Base-by-base conservation (phyloP, 2,888 invertebrate genomes). In the Drosophila nr. fundita region DNA sequence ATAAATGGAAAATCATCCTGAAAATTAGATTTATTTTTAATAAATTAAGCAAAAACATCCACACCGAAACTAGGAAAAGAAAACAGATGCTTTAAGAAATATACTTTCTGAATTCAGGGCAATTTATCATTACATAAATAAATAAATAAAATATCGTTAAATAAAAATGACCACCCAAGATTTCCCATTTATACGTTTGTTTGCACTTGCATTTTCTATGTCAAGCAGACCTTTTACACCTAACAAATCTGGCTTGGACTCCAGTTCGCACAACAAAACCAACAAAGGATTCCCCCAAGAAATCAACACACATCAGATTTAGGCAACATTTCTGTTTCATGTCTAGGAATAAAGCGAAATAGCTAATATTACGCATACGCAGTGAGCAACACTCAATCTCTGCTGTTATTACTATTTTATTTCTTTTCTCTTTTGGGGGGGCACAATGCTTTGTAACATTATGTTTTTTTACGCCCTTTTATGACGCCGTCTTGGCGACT, bases 341-440 rank as follows among this genome's bases (percentile, higher is more conserved):
- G 67, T 75, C 63, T 73, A 67, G 69, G 67, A 78, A 74, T 69
- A 76, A 75, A 68, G 30, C 15, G 30, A 58, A 81, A 75, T 79
- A 27, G 49, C 62, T 57, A 76, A 81, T 74, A 76, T 88, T 77
- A 79, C 81, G 79, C 75, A 86, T 83, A 86, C 83, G 77, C 84
- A 63, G 63, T 49, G 54, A 68, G 49, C 71, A 50, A 15, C 30
- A 42, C 61, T 40, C n/a, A 29, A 30, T 65, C 64, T 58, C 52
- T 24, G 54, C 32, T n/a, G 63, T 48, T 24, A 36, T 36, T 54
- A 54, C 27, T 10, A 49, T 49, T 49, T 10, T 49, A 38, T 18
- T 27, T 27, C 0, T 48, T 59, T 57, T 63, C 4, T 34, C 15
- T 24, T 45, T 15, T 45, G 8, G 1, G 4, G 21, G 24, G 15